Evolutionary conservation across 1,140 invertebrate genomes (phyloP), one percentile per base, ranked within the genome.

Genomic region (Macrocentrus cingulum): DNA sequence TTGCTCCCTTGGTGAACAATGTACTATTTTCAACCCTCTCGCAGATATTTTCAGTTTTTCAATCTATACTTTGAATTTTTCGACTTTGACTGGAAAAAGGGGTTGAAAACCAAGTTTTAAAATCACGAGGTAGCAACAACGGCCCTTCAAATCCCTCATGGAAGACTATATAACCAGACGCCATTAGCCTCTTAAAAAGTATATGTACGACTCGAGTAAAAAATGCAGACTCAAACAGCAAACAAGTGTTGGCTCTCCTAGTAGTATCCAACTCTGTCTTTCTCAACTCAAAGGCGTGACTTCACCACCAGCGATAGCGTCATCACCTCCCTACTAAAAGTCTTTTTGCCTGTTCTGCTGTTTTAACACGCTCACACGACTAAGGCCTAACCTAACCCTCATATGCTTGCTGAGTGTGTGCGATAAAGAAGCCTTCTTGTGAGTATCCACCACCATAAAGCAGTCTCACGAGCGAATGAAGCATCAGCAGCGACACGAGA

Each of bases 401-500:
- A n/a, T 29, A 29, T 29, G 25, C 25, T 4, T 9, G 25, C 25
- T 29, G 9, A 29, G 9, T 29, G 25, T 29, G 25, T 29, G 25
- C 9, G 25, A 29, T 5, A 9, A 29, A 29, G 25, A 29, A 29
- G 4, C 4, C 25, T 29, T 5, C 25, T 5, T 22, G n/a, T 42
- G 50, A 23, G 13, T 37, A 56, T 18, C 13, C 9, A 29, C 25
- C 25, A 29, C 25, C 25, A 29, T 29, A 29, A 29, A 29, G 25
- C 9, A 4, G 4, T 9, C 39, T 19, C 29, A 51, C 36, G 16
- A 52, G 32, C 41, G 39, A 54, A 22, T 37, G 39, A 23, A 34
- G 32, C 15, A 19, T 18, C 52, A 42, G n/a, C n/a, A n/a, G 20
- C 39, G 29, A 52, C 22, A 52, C 51, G 53, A 67, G 59, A 64